These are phyloP conservation scores for Pseudococcus viburni DNA, from an alignment of 2,888 invertebrate species.

Conservation along the genomic window DNA sequence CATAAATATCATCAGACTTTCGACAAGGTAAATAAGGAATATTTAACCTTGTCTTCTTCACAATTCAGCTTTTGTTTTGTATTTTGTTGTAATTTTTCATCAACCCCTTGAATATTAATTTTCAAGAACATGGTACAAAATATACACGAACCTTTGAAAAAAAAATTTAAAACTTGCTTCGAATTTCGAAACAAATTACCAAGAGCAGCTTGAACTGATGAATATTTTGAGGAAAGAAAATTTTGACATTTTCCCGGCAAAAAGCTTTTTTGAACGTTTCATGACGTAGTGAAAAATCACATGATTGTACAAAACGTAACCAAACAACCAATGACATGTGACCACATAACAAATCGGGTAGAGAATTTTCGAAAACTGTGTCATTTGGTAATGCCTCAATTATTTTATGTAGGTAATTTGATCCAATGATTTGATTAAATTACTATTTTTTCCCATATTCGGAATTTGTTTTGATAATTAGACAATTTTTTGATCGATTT, in stretches of 20 bases:
- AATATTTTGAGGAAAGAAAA: not conserved
- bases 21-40: constrained; percentile 64
- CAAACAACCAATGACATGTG: constrained; percentile 56
- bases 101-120: not conserved
- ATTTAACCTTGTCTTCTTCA: constrained; percentile 44
- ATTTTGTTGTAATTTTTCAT: not conserved
- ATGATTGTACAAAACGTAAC: constrained; percentile 48
- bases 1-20: constrained; percentile 64
- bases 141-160: too few relatives aligned
- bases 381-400: not conserved
- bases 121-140: too few relatives aligned
- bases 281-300: constrained; percentile 49
- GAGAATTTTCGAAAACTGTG: not conserved
- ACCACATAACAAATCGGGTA: constrained; percentile 56
- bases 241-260: constrained; percentile 18
- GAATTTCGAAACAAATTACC: too few relatives aligned
- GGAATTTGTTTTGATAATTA: not conserved
- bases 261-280: not conserved
- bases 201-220: not conserved
- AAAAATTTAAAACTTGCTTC: too few relatives aligned
- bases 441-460: not conserved
- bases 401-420: not conserved
- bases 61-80: constrained; percentile 32
- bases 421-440: not conserved
- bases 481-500: not conserved